Evolutionary conservation across 2,113 vertebrate species (phyloP).

Genomic region (Vimba vimba): DNA sequence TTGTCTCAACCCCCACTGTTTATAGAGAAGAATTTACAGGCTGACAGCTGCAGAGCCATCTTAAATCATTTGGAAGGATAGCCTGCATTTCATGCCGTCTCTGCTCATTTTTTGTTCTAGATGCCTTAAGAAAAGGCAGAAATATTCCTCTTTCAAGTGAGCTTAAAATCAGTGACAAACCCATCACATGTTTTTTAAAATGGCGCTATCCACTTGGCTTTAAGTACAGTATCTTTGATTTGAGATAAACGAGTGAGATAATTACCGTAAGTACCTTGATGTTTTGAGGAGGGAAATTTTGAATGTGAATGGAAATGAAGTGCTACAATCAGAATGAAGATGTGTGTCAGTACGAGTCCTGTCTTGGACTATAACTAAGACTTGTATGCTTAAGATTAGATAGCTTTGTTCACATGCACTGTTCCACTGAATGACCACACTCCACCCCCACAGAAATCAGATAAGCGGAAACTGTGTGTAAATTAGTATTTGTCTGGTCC

Average conservation of each 20-base stretch:
- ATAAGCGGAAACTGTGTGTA: slow-evolving; percentile 33
- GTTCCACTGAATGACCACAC: neutral
- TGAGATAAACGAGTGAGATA: neutral
- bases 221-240: neutral
- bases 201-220: neutral
- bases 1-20: slow-evolving; percentile 59
- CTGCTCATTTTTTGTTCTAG: neutral
- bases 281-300: neutral
- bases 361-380: slow-evolving; percentile 7
- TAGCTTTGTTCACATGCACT: slow-evolving; percentile 10
- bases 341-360: neutral
- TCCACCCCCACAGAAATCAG: slow-evolving; percentile 2
- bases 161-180: neutral
- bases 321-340: neutral
- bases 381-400: slow-evolving; percentile 42
- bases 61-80: slow-evolving; percentile 70
- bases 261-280: neutral
- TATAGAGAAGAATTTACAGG: slow-evolving; percentile 71
- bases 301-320: neutral
- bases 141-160: slow-evolving; percentile 10
- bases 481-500: slow-evolving; percentile 51
- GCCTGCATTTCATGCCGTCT: slow-evolving; percentile 42
- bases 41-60: slow-evolving; percentile 69
- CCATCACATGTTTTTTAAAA: neutral
- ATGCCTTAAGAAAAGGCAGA: neutral